Base-by-base conservation (phyloP, 2,797 vertebrate genomes). In the Gymnopithys bicolor region DNA sequence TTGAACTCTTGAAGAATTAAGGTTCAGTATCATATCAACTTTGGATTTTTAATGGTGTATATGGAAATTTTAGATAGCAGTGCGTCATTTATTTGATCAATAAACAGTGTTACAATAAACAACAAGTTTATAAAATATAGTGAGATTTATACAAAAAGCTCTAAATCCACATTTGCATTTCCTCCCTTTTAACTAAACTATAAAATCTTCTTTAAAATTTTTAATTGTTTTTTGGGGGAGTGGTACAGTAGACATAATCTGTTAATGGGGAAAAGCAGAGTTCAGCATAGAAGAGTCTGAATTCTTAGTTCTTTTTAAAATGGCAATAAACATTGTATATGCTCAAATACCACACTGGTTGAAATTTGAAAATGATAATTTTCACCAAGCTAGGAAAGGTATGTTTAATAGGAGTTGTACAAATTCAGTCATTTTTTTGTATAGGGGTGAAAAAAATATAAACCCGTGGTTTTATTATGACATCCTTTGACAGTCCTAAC, bases 31-130 rank as follows among this genome's bases (percentile, higher is more conserved):
- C 97, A 97, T 98, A 98, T 97, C 97, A 97, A 97, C 96, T 98
- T 98, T 96, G 96, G 97, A 98, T 98, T 98, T 98, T 98, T 98
- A 98, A 98, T 98, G 97, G 97, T 97, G 97, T 98, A 98, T 98
- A 98, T 98, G 98, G 93, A 97, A 98, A 98, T 98, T 98, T 98
- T 98, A 98, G 98, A 98, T 97, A 98, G 97, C 97, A 95, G 96
- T 97, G 94, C 95, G 89, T 98, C 97, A 97, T 96, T 98, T 97
- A 97, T 98, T 98, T 98, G 97, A 98, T 98, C 98, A 98, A 97
- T 98, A 98, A 98, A 97, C 98, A 98, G 98, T 98, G 97, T 98
- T 98, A 98, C 87, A 96, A 94, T 97, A 97, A 97, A 97, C 92
- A 94, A 97, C 83, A 56, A 95, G 95, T 98, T 98, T 98, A 98